Percentiles rank a stretch among this genome's conserved stretches.
Evolutionary conservation across 2,888 invertebrate species (phyloP).

Genomic region (Eupithecia subfuscata): DNA sequence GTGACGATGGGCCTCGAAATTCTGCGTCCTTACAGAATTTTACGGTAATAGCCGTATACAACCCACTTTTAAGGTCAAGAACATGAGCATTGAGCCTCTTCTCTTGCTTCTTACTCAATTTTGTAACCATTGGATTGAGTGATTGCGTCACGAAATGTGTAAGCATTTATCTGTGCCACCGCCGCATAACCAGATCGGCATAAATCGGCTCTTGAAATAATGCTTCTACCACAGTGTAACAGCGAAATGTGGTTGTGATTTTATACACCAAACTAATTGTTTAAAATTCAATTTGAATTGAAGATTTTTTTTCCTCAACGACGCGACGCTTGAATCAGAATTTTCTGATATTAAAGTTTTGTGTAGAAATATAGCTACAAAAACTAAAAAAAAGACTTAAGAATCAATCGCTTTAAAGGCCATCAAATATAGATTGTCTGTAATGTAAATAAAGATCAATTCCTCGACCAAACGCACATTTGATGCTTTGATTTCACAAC

Average conservation of each 20-base stretch:
- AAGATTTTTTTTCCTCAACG: background rate
- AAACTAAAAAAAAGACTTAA: constrained; percentile 13
- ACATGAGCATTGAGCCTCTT: background rate
- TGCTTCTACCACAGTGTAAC: background rate
- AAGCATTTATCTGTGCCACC: background rate
- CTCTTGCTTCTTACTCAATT: background rate
- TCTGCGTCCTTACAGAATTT: background rate
- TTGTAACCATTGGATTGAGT: background rate
- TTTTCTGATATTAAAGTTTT: background rate
- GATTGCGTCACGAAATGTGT: background rate
- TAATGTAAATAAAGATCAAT: constrained; percentile 47
- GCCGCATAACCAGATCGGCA: background rate
- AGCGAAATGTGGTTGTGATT: constrained; percentile 23
- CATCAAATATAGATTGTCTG: constrained; percentile 29
- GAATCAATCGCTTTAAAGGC: constrained; percentile 27
- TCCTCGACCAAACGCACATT: constrained; percentile 52
- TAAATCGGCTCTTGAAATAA: background rate
- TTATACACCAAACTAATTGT: background rate
- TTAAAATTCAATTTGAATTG: background rate
- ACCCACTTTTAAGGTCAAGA: background rate
- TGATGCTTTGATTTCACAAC: constrained; percentile 44
- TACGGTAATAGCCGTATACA: background rate
- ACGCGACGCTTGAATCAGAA: background rate
- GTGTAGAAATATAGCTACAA: background rate
- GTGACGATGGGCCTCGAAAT: background rate